Conservation (phyloP, 2,888 invertebrate species). For the Cheilosia scutellata region DNA sequence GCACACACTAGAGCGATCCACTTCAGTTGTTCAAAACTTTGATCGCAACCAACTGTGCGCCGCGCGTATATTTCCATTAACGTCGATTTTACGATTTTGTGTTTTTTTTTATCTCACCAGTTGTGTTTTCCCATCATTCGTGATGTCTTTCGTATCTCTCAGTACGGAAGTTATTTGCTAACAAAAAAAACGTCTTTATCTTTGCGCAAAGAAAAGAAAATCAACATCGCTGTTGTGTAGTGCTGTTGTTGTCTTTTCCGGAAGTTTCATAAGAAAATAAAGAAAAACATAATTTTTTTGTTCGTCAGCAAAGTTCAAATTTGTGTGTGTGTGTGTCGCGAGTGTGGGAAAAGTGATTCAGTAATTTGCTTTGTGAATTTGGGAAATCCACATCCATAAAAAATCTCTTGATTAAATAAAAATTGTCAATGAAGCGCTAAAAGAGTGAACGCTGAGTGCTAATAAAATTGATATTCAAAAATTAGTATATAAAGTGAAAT, state of each 20-base stretch:
- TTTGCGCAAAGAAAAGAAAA: conserved; percentile 39
- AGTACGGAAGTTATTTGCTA: conserved; percentile 31
- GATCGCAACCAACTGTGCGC: conserved; percentile 31
- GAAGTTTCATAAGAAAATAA: conserved; percentile 4
- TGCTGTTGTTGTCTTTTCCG: conserved; percentile 42
- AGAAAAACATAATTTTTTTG: neutral
- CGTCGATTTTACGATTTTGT: neutral
- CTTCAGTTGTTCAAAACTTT: conserved; percentile 39
- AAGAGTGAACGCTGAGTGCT: neutral
- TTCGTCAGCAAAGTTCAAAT: conserved; percentile 8
- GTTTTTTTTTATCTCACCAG: neutral
- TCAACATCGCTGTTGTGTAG: conserved; percentile 11
- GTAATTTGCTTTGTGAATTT: conserved; percentile 17
- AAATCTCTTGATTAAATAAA: neutral
- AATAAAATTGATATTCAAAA: too few relatives aligned
- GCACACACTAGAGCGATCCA: neutral
- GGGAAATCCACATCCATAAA: neutral
- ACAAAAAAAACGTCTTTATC: conserved; percentile 13
- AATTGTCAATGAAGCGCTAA: conserved; percentile 3
- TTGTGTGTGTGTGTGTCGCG: neutral
- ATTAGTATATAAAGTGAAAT: too few relatives aligned
- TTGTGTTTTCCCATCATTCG: neutral
- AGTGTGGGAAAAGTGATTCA: conserved; percentile 30
- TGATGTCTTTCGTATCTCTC: conserved; percentile 17
- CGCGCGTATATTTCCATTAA: conserved; percentile 10